These are phyloP conservation scores for Emydura subglobosa DNA, from an alignment of 2,113 vertebrate genomes.

Conservation along the genomic window DNA sequence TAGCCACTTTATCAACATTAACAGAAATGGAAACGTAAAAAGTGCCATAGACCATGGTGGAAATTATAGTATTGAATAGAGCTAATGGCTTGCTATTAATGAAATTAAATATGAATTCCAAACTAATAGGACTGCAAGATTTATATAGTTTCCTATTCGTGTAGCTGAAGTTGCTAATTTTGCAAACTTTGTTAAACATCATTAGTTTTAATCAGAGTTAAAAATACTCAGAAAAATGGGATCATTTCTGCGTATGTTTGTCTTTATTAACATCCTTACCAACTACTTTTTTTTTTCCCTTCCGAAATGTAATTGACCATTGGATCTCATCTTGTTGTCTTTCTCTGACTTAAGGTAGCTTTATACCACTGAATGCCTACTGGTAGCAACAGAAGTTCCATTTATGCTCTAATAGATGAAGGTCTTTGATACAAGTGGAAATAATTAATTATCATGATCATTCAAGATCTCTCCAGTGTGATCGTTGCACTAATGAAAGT, in stretches of 20 bases:
- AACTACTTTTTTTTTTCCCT: not conserved
- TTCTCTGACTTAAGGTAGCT: not conserved
- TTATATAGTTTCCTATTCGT: not conserved
- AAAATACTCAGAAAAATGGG: not conserved
- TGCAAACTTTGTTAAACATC: not conserved
- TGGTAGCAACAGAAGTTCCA: not conserved
- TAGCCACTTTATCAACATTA: not conserved
- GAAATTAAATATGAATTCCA: not conserved
- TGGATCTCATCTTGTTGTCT: not conserved
- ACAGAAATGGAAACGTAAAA: not conserved
- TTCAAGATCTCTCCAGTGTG: conserved; percentile 8
- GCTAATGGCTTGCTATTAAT: not conserved
- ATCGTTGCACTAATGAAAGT: conserved; percentile 39
- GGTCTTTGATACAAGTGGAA: conserved; percentile 28
- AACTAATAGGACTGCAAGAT: not conserved
- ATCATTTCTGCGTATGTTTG: not conserved
- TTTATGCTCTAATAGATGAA: conserved; percentile 18
- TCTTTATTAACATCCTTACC: not conserved
- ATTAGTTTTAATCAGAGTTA: not conserved
- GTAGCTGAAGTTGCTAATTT: not conserved
- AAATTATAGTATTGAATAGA: not conserved
- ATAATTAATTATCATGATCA: conserved; percentile 36
- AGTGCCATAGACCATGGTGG: not conserved
- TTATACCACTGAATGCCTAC: not conserved
- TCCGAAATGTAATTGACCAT: not conserved